Conservation (phyloP, 2,113 vertebrate genomes). For the Microcebus ravelobensis region DNA sequence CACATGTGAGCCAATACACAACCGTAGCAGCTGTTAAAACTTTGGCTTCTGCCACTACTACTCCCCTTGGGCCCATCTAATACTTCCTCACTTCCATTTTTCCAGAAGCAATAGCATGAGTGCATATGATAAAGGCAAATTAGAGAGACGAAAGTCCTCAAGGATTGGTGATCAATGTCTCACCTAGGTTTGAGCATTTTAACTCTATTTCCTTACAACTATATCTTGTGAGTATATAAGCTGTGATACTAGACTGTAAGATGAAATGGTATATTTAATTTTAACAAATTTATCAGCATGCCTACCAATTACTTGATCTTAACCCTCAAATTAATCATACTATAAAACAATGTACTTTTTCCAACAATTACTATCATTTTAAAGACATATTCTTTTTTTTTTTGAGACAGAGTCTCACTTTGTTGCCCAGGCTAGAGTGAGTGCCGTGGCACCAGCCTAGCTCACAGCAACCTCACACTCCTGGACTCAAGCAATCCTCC, state of each 20-base stretch:
- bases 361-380: background rate
- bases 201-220: background rate
- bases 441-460: too few species aligned
- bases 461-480: too few species aligned
- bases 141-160: background rate
- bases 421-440: too few species aligned
- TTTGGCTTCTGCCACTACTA: conserved; percentile 30
- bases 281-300: background rate
- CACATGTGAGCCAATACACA: conserved; percentile 30
- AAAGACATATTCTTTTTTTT: background rate
- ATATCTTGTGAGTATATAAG: background rate
- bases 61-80: conserved; percentile 47
- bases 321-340: conserved; percentile 3
- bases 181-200: background rate
- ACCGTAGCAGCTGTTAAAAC: conserved; percentile 49
- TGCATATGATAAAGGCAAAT: background rate
- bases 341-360: background rate
- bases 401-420: too few species aligned
- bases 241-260: background rate
- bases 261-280: background rate
- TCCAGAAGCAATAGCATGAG: conserved; percentile 37
- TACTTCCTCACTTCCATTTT: conserved; percentile 51
- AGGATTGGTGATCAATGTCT: background rate
- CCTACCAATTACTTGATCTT: background rate
- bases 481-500: too few species aligned